phyloP scores from a whole-genome alignment of 1,140 invertebrate genomes.

The Lerema accius region DNA sequence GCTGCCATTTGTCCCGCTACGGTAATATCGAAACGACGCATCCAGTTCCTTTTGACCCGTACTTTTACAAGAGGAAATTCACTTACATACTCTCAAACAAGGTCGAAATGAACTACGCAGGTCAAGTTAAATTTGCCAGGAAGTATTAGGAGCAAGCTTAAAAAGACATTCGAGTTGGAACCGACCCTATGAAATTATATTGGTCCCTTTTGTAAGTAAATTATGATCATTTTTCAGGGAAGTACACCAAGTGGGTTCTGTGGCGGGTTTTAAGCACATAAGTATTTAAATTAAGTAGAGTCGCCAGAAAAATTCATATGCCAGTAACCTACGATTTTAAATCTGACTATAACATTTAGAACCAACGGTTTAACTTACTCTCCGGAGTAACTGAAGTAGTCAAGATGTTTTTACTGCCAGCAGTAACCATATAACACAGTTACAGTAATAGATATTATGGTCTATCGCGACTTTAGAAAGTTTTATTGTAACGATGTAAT shows the following conservation, averaged over 20 bases:
- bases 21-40: constrained; percentile 24
- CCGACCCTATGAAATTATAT: constrained; percentile 32
- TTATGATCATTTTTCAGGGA: constrained; percentile 24
- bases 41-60: constrained; percentile 24
- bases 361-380: too few species aligned
- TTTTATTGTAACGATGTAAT: too few species aligned
- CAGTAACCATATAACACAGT: too few species aligned
- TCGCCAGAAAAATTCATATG: too few species aligned
- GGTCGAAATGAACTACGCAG: not conserved
- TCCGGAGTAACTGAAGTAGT: too few species aligned
- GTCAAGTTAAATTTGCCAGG: constrained; percentile 20
- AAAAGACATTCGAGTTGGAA: constrained; percentile 17
- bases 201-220: constrained; percentile 30
- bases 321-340: too few species aligned
- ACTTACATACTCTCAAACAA: not conserved
- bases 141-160: constrained; percentile 23
- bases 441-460: too few species aligned
- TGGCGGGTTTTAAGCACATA: not conserved
- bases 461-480: too few species aligned
- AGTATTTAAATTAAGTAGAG: too few species aligned
- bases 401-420: too few species aligned
- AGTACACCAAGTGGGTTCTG: not conserved
- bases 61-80: constrained; percentile 2
- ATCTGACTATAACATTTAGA: too few species aligned
- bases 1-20: constrained; percentile 27